Base-by-base conservation (phyloP, 2,888 invertebrate genomes). In the Leptothorax acervorum region DNA sequence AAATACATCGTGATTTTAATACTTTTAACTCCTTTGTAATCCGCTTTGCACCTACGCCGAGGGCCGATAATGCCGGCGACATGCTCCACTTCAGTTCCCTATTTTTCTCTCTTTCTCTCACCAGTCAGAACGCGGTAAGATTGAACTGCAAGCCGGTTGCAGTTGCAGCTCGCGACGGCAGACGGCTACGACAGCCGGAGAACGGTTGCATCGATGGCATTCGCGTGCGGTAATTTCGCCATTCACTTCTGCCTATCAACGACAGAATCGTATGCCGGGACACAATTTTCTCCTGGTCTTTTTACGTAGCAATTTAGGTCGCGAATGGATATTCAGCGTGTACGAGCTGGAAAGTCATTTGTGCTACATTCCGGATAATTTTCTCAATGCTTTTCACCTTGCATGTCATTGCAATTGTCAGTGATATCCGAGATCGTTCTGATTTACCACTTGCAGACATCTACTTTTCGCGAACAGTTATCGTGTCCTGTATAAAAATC, bases 1-100 rank as follows among this genome's bases (percentile, higher is more conserved):
- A 93, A 93, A 93, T 93, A 92, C 93, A 91, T 91, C 90, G 92
- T 93, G 92, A 94, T 94, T 94, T 94, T 93, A 93, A 94, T 94
- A 94, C 94, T 93, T 93, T 93, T 91, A 93, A 93, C 93, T 92
- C 91, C 89, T 91, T 92, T 91, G 90, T 93, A 93, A 94, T 94
- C 94, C 92, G 93, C 93, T 94, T 93, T 93, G 86, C 92, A 83
- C 74, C 87, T 88, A 87, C 83, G 75, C 84, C 78, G 48, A 84
- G 86, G 39, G 12, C 73, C 85, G 70, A 51, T 81, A 88, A 85
- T 86, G 76, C 82, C 76, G 66, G 53, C 65, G 63, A 57, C 74
- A 42, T 28, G 57, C 60, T 68, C 45, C 48, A 81, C 81, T 51
- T 42, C 48, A 51, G 57, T 70, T 39, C 57, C 66, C 66, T 42